Base-by-base conservation (phyloP, 2,797 vertebrate genomes). In the Rhinichthys osculus region DNA sequence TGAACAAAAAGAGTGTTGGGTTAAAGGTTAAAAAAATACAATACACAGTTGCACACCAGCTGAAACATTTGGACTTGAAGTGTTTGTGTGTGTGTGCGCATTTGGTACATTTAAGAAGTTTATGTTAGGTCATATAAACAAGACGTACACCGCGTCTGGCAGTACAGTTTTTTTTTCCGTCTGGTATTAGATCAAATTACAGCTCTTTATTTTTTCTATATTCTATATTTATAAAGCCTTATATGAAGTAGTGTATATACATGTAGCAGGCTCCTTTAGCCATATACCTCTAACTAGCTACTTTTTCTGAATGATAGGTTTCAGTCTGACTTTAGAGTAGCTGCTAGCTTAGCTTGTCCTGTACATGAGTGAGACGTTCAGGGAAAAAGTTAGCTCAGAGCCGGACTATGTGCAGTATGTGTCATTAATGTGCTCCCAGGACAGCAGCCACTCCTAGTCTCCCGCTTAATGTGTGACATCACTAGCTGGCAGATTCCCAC, bases 361-460 rank as follows among this genome's bases (percentile, higher is more conserved):
- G 85, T 77, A 33, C 72, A 72, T 62, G 35, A 44, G 33, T 79
- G 85, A 72, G 59, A 59, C 52, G 14, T 72, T 82, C 87, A 57
- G 79, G 85, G 81, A 87, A 89, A 84, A 89, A 87, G 71, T 86
- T 83, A 86, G 38, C 88, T 89, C 86, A 88, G 77, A 40, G 38
- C 71, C 57, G 85, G 76, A 67, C 71, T 81, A 73, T 88, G 81
- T 85, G 50, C 79, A 81, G 89, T 81, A 91, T 59, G 90, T 87
- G 92, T 95, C 91, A 93, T 94, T 95, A 94, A 91, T 92, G 78
- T 91, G 66, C 89, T 93, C 93, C 90, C 91, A 92, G 91, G 94
- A 92, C 91, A 42, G 42, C 27, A 50, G 81, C 83, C 88, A 85
- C 85, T 84, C 50, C 84, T 88, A 85, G 35, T 83, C 74, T 85